Percentiles rank a stretch among this genome's conserved stretches.
These are phyloP conservation scores for Lepisosteus oculatus DNA, from an alignment of 2,113 vertebrate genomes.

Conservation along the genomic window DNA sequence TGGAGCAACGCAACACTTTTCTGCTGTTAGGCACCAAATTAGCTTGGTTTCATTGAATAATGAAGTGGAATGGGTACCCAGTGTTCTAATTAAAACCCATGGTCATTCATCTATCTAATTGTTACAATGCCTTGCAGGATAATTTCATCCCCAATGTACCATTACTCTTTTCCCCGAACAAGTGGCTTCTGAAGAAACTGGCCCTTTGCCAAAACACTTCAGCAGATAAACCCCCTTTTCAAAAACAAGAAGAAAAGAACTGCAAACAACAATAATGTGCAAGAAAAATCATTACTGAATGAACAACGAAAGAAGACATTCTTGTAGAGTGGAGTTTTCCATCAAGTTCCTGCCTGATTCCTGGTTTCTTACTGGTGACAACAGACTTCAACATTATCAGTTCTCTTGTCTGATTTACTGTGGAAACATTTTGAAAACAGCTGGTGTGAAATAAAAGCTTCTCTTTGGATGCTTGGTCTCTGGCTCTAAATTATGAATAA, in stretches of 20 bases:
- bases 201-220: constrained; percentile 55
- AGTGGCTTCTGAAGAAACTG: constrained; percentile 67
- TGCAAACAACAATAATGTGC: constrained; percentile 44
- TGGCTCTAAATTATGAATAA: constrained; percentile 39
- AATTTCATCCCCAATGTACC: constrained; percentile 75
- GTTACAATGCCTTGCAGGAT: constrained; percentile 82
- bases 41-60: constrained; percentile 71
- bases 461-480: constrained; percentile 20
- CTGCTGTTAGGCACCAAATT: constrained; percentile 55
- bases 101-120: constrained; percentile 92
- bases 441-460: constrained; percentile 23
- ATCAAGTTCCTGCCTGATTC: constrained; percentile 24
- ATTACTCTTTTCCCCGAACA: constrained; percentile 65
- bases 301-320: constrained; percentile 57
- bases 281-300: constrained; percentile 45
- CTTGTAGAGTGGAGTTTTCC: constrained; percentile 44
- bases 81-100: constrained; percentile 86
- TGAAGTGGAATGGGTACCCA: constrained; percentile 72
- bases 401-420: constrained; percentile 41
- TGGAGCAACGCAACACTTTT: constrained; percentile 47
- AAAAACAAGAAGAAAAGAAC: constrained; percentile 57
- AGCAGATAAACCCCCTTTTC: constrained; percentile 25
- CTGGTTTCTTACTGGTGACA: constrained; percentile 13
- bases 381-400: constrained; percentile 31
- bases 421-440: constrained; percentile 32